A percentile compares a stretch with the other conserved stretches of the same genome.
phyloP scores from a whole-genome alignment of 37 sponge, comb jelly and placozoan genomes.

The Tethya wilhelma region DNA sequence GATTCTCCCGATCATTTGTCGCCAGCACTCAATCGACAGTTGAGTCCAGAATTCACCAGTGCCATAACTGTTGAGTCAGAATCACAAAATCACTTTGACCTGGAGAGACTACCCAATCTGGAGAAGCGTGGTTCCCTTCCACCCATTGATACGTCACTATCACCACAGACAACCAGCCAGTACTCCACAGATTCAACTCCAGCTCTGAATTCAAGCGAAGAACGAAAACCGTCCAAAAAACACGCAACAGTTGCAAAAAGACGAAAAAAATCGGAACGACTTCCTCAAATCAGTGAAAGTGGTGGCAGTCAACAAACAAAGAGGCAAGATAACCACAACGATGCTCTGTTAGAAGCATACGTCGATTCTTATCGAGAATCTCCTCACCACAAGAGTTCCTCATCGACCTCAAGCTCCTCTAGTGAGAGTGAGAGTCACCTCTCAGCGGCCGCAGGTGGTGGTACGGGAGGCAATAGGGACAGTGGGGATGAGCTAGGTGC shows the following conservation, averaged over 20 bases:
- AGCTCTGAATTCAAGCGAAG: not conserved
- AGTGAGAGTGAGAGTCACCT: conserved; percentile 8
- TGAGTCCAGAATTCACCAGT: not conserved
- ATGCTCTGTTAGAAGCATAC: conserved; percentile 18
- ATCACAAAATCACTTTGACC: not conserved
- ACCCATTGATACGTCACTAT: not conserved
- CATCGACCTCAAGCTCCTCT: no score
- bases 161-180: not conserved
- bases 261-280: no score
- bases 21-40: not conserved
- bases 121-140: not conserved
- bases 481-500: conserved; percentile 36
- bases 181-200: not conserved
- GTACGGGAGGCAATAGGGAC: not conserved
- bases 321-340: not conserved
- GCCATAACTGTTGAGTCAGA: not conserved
- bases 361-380: not conserved
- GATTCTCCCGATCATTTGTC: no score
- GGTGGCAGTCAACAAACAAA: no score
- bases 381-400: no score
- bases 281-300: no score
- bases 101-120: not conserved
- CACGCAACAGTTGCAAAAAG: no score
- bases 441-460: not conserved
- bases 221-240: not conserved